Evolutionary conservation across 2,113 vertebrate species (phyloP).

Genomic region (Accipiter virgatus): DNA sequence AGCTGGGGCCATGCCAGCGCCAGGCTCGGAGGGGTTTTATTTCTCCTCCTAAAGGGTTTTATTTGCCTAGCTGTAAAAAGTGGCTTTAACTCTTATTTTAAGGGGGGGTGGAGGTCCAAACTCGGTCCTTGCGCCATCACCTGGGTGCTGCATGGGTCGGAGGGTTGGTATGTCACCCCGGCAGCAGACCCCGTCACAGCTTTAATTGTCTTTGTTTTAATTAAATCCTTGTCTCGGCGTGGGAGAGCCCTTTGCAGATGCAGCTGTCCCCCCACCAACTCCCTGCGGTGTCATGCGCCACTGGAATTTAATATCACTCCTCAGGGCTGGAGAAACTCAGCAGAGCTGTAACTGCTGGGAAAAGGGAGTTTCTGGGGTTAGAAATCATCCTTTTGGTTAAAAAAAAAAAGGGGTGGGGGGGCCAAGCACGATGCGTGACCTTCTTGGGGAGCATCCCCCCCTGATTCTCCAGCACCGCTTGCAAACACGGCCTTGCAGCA

Average conservation of each 20-base stretch:
- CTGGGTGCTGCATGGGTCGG: not conserved
- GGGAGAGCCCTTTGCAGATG: not conserved
- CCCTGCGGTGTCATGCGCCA: not conserved
- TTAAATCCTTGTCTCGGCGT: not conserved
- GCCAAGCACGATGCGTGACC: accelerated
- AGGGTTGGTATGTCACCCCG: not conserved
- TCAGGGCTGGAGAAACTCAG: not conserved
- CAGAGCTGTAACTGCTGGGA: accelerated
- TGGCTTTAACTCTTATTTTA: not conserved
- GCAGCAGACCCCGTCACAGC: accelerated
- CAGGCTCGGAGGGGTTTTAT: not conserved
- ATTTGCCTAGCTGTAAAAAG: not conserved
- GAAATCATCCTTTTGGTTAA: not conserved
- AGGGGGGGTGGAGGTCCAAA: not conserved
- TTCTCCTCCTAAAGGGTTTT: not conserved
- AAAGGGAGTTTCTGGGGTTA: not conserved
- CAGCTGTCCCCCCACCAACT: not conserved
- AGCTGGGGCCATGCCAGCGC: not conserved
- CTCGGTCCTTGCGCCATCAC: not conserved
- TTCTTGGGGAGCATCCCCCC: not conserved
- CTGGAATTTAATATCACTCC: not conserved
- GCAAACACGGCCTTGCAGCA: accelerated
- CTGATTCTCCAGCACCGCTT: accelerated
- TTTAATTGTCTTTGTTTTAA: not conserved
- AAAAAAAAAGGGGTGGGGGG: not conserved